Evolutionary conservation across 2,888 invertebrate genomes (phyloP).

Genomic region (Limnephilus marmoratus): DNA sequence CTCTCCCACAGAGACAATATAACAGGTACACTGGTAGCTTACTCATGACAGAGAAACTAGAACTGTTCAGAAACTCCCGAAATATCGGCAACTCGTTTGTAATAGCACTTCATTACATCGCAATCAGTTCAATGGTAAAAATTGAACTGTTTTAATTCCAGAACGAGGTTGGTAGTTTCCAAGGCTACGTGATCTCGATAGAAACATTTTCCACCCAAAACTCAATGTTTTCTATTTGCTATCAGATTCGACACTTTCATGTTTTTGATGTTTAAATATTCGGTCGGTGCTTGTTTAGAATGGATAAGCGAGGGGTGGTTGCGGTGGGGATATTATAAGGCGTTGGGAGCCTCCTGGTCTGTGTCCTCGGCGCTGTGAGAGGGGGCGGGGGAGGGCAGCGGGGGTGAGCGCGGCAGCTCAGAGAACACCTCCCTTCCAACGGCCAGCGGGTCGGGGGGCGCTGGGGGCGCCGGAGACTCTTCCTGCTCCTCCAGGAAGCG

Average conservation of each 20-base stretch:
- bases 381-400: slow-evolving; percentile 69
- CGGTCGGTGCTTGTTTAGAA: background rate
- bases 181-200: background rate
- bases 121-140: too few relatives aligned
- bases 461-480: slow-evolving; percentile 65
- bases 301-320: background rate
- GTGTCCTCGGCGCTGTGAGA: slow-evolving; percentile 74
- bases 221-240: background rate
- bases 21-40: slow-evolving; percentile 42
- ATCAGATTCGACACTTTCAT: background rate
- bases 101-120: background rate
- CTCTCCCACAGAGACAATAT: slow-evolving; percentile 12
- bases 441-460: slow-evolving; percentile 74
- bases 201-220: background rate
- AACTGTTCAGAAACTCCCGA: background rate
- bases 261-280: background rate
- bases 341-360: slow-evolving; percentile 70
- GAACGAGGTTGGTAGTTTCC: background rate
- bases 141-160: background rate
- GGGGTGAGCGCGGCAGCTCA: slow-evolving; percentile 72
- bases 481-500: slow-evolving; percentile 93
- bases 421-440: slow-evolving; percentile 76
- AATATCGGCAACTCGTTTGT: background rate
- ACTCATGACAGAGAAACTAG: slow-evolving; percentile 25
- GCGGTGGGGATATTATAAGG: slow-evolving; percentile 46